Evolutionary conservation across 2,113 vertebrate species (phyloP).

Genomic region (Spea bombifrons): DNA sequence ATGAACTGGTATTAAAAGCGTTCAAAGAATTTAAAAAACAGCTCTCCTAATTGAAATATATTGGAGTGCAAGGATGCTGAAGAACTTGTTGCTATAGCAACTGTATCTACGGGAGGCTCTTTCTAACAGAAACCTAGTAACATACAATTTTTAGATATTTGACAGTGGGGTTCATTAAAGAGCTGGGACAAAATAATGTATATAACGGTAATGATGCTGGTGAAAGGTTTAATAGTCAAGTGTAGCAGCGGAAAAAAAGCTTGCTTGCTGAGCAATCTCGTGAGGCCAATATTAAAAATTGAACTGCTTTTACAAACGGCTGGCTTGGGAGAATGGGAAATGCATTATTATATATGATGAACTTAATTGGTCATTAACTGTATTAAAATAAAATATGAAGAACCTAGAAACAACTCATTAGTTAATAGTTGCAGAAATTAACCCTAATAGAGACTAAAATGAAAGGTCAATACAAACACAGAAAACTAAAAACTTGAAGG

Average conservation of each 20-base stretch:
- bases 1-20: not conserved
- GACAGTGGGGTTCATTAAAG: conserved; percentile 54
- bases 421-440: too few relatives aligned
- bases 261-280: not conserved
- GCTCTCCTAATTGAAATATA: conserved; percentile 24
- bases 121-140: conserved; percentile 46
- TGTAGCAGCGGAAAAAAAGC: not conserved
- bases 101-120: conserved; percentile 53
- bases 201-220: conserved; percentile 29
- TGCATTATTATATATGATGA: not conserved
- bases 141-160: conserved; percentile 51
- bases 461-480: too few relatives aligned
- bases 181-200: conserved; percentile 35
- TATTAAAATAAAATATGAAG: too few relatives aligned
- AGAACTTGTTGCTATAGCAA: conserved; percentile 62
- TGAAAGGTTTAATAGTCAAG: conserved; percentile 1
- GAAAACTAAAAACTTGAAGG: too few relatives aligned
- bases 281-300: conserved; percentile 3
- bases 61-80: conserved; percentile 18
- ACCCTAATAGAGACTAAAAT: too few relatives aligned
- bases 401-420: too few relatives aligned
- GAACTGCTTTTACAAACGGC: not conserved
- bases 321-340: not conserved
- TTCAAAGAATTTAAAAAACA: conserved; percentile 11
- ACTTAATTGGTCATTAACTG: not conserved